phyloP scores from a whole-genome alignment of 2,113 vertebrate species.

The Xiphophorus couchianus region DNA sequence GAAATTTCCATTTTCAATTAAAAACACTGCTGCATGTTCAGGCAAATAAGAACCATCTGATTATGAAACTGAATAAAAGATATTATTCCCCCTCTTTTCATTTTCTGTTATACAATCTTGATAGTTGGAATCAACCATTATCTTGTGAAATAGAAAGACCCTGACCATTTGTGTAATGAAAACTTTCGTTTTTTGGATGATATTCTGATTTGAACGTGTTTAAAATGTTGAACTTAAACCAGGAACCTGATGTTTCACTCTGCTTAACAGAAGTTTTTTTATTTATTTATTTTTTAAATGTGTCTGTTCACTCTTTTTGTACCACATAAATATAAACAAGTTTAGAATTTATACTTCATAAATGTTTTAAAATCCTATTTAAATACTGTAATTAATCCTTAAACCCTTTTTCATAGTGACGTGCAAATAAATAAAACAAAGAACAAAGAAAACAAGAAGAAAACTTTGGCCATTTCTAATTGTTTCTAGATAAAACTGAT shows the following conservation, averaged over 20 bases:
- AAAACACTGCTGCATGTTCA: conserved; percentile 51
- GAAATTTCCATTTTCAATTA: conserved; percentile 80
- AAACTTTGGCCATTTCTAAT: no score
- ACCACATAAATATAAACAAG: background rate
- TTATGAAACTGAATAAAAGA: conserved; percentile 47
- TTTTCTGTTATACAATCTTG: conserved; percentile 3
- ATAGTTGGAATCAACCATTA: conserved; percentile 6
- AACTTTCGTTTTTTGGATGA: background rate
- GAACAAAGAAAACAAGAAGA: no score
- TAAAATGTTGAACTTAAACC: background rate
- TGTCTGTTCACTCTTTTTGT: no score
- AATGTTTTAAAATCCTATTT: background rate
- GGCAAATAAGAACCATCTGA: conserved; percentile 46
- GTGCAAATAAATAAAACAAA: no score
- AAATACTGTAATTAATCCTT: background rate
- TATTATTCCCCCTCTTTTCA: conserved; percentile 16
- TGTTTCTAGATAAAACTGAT: no score
- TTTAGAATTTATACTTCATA: background rate
- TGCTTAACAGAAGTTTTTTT: background rate
- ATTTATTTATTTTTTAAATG: background rate
- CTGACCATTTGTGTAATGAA: background rate
- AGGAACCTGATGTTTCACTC: background rate
- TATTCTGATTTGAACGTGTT: conserved; percentile 1
- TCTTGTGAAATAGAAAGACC: background rate
- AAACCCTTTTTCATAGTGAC: no score